Base-by-base conservation (phyloP, 2,888 invertebrate species). In the Agrotis segetum region DNA sequence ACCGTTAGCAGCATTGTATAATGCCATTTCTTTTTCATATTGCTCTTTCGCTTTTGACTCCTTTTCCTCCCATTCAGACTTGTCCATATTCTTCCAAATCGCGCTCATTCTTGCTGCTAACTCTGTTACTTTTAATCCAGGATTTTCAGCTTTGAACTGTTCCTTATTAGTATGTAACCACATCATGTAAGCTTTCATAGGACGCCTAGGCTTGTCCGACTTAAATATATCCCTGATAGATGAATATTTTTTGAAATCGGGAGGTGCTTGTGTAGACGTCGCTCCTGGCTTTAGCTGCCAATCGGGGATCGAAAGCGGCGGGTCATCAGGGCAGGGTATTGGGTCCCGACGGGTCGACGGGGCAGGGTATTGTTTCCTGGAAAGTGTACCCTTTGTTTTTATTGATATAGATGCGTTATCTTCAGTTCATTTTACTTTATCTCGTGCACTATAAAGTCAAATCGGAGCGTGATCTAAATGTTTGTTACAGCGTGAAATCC, bases 101-200 rank as follows among this genome's bases (percentile, higher is more conserved):
- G 99, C 99, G 55, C 99, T 99, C 71, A 98, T 99, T 89, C 98
- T 99, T 95, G 98, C 99, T 49, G 99, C 98, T 76, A 99, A 97
- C 88, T 99, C 99, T 4, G 98, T 98, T 24, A 99, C 97, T 89
- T 98, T 97, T 75, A 99, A 97, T 76, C 99, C 99, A 34, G 99
- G 99, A 96, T 98, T 97, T 62, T 99, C 98, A 47, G 97, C 96
- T 93, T 99, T 99, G 81, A 99, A 98, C 84, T 97, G 96, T 87
- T 99, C 98, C 84, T 99, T 97, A 77, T 97, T 97, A 84, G 98
- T 98, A 92, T 98, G 99, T 82, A 99, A 96, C 99, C 99, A 99
- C 83, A 99, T 92, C 98, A 99, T 98, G 92, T 99, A 99, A 2
- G 99, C 99, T 52, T 99, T 98, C 89, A 97, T 97, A 50, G 99